Percentiles rank a stretch among this genome's conserved stretches.
Conservation (phyloP, 2,113 vertebrate genomes). For the Dryoscopus gambensis region DNA sequence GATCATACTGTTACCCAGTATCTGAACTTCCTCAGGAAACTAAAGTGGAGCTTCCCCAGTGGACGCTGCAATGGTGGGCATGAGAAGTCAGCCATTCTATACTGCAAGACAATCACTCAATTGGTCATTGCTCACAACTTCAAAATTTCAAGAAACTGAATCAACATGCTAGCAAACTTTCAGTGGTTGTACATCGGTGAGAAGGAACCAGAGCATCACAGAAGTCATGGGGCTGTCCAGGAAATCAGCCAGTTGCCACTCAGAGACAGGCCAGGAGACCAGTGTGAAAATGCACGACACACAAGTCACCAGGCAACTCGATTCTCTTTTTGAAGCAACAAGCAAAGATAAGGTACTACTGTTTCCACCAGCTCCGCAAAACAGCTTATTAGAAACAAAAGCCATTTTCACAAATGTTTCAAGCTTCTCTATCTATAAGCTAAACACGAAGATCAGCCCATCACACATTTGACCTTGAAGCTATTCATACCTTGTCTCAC, state of each 20-base stretch:
- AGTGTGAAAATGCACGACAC: neutral
- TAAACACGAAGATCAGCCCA: neutral
- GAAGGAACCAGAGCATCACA: neutral
- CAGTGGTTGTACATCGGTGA: neutral
- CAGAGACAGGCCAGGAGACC: neutral
- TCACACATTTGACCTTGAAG: neutral
- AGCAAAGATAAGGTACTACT: neutral
- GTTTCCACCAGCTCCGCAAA: neutral
- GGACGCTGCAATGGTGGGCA: neutral
- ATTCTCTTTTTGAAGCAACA: neutral
- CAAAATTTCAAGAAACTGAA: neutral
- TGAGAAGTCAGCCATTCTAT: neutral
- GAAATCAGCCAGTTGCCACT: neutral
- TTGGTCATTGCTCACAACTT: neutral
- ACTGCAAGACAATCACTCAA: rapidly evolving
- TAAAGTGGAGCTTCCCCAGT: neutral
- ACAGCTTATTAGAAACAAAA: neutral
- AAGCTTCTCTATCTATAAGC: neutral
- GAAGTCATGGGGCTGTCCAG: neutral
- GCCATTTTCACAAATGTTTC: neutral
- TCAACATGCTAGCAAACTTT: neutral
- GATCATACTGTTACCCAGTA: neutral
- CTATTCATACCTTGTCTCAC: neutral
- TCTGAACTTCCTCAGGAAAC: neutral
- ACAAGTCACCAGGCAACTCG: neutral